Conservation (phyloP, 2,113 vertebrate species). For the Nycticorax nycticorax region DNA sequence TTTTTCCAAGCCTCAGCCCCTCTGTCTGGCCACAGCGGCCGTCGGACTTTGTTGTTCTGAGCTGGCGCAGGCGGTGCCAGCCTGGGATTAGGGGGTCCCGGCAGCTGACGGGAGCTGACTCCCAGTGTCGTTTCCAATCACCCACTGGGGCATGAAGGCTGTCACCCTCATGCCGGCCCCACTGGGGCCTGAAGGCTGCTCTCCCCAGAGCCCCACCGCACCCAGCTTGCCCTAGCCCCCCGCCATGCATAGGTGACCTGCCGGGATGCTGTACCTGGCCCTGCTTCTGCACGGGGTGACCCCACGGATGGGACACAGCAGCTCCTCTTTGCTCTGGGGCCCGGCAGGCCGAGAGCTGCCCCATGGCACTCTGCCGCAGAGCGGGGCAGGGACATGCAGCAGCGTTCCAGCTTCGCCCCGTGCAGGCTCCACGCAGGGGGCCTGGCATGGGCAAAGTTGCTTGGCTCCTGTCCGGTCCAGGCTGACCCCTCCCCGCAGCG, state of each 20-base stretch:
- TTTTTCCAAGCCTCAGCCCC: conserved; percentile 23
- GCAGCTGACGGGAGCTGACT: neutral
- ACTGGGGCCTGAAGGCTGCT: neutral
- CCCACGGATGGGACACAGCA: rapidly evolving
- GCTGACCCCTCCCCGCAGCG: neutral
- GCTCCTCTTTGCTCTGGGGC: neutral
- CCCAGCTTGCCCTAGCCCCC: neutral
- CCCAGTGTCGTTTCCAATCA: neutral
- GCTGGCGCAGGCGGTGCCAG: neutral
- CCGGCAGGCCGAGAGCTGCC: neutral
- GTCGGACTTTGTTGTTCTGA: conserved; percentile 9
- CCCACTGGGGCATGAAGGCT: neutral
- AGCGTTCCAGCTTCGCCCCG: rapidly evolving
- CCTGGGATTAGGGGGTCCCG: neutral
- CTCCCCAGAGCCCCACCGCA: rapidly evolving
- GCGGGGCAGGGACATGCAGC: rapidly evolving
- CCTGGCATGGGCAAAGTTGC: rapidly evolving
- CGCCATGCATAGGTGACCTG: rapidly evolving
- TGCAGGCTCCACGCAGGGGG: rapidly evolving
- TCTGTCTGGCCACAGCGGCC: conserved; percentile 18
- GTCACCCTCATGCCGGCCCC: neutral
- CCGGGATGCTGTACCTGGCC: neutral
- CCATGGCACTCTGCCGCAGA: rapidly evolving
- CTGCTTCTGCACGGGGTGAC: neutral
- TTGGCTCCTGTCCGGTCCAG: rapidly evolving